Evolutionary conservation across 2,888 invertebrate genomes (phyloP).

Genomic region (Drosophila mayaguana): DNA sequence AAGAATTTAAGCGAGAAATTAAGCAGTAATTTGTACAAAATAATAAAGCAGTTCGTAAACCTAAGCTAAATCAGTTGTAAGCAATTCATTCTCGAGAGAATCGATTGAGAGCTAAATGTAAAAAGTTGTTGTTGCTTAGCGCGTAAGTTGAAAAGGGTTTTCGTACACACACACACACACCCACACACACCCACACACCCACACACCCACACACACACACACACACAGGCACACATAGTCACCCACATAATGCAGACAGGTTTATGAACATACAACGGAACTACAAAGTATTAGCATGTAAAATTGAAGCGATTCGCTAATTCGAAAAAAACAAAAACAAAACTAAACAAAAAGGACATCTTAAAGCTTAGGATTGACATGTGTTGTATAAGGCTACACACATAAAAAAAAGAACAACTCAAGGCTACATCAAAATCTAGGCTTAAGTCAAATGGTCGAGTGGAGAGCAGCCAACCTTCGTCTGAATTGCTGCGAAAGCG

Average conservation of each 20-base stretch:
- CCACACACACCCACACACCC: not conserved
- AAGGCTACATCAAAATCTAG: conserved; percentile 35
- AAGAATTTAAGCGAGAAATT: conserved; percentile 18
- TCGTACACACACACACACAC: conserved; percentile 18
- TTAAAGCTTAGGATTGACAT: conserved; percentile 26
- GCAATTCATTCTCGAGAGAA: conserved; percentile 46
- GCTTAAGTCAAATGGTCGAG: conserved; percentile 32
- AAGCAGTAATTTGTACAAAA: conserved; percentile 64
- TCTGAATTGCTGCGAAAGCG: conserved; percentile 23
- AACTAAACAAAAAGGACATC: not conserved
- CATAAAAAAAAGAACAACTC: not conserved
- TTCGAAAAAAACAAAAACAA: conserved; percentile 13
- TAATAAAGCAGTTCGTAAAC: conserved; percentile 15
- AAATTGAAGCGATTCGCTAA: conserved; percentile 42
- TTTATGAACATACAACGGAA: conserved; percentile 65
- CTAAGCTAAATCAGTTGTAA: conserved; percentile 46
- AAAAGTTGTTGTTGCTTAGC: conserved; percentile 78
- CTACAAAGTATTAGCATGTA: conserved; percentile 81
- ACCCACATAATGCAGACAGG: conserved; percentile 13
- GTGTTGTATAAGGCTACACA: conserved; percentile 34
- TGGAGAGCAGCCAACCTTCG: conserved; percentile 18
- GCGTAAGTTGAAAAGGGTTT: conserved; percentile 50
- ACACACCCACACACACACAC: conserved; percentile 5
- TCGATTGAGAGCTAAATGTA: conserved; percentile 56
- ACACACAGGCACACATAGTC: not conserved